These are phyloP conservation scores for human (Homo sapiens) DNA, from an alignment of 2,113 vertebrate genomes.

Conservation along the genomic window DNA sequence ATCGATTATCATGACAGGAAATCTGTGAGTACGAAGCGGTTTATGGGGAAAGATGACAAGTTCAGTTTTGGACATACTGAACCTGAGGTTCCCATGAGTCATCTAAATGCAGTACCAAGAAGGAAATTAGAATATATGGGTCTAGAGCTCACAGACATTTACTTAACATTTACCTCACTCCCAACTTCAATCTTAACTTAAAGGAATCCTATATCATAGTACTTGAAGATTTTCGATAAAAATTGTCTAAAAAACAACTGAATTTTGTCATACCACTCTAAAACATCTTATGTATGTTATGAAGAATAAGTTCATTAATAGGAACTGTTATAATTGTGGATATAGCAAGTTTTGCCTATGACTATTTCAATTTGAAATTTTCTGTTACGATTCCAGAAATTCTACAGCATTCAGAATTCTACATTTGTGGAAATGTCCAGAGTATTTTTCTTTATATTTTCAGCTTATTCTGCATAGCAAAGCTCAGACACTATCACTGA, in stretches of 20 bases:
- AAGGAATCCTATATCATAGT: neutral
- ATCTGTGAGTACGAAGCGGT: neutral
- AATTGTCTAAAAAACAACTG: neutral
- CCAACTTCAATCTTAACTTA: neutral
- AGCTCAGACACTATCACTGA: neutral
- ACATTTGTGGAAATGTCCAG: neutral
- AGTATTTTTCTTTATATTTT: neutral
- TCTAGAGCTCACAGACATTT: neutral
- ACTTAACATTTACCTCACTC: neutral
- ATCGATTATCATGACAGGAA: neutral
- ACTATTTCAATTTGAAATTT: neutral
- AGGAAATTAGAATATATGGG: neutral
- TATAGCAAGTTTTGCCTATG: neutral
- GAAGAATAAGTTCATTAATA: neutral
- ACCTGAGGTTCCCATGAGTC: neutral
- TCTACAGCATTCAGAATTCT: neutral
- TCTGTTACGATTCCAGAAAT: neutral
- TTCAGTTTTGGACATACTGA: neutral
- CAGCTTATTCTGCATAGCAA: neutral
- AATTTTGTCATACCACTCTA: neutral
- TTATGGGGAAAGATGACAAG: neutral
- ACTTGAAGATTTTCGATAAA: neutral
- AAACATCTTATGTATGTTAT: neutral
- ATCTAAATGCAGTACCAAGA: neutral
- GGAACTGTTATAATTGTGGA: neutral